These are phyloP conservation scores for Sinopyrophorus schimmeli DNA, from an alignment of 2,888 invertebrate genomes.

Conservation along the genomic window DNA sequence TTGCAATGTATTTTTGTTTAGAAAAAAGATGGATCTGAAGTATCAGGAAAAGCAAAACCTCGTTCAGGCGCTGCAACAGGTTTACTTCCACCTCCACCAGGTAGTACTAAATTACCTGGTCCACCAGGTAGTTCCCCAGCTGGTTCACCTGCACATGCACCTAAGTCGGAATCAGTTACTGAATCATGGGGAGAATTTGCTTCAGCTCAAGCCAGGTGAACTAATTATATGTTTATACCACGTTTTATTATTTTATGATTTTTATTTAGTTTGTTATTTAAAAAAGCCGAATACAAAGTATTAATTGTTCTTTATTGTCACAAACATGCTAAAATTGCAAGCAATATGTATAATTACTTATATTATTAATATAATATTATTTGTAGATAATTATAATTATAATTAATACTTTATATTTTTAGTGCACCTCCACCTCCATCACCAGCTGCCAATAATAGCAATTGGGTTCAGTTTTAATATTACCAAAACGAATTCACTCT, in stretches of 20 bases:
- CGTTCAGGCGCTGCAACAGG: constrained; percentile 57
- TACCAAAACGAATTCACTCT: constrained; percentile 2
- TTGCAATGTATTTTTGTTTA: constrained; percentile 47
- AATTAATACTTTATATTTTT: constrained; percentile 28
- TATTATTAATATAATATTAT: background rate
- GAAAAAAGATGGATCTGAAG: constrained; percentile 89
- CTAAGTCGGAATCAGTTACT: constrained; percentile 53
- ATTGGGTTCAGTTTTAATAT: constrained; percentile 54
- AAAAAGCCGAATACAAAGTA: background rate
- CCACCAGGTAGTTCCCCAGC: constrained; percentile 82
- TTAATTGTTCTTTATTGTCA: too few species aligned
- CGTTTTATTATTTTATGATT: background rate
- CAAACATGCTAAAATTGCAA: background rate
- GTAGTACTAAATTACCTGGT: constrained; percentile 75
- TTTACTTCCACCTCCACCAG: constrained; percentile 82
- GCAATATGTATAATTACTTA: background rate
- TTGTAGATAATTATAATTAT: background rate
- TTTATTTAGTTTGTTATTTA: background rate
- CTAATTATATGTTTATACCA: background rate
- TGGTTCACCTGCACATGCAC: constrained; percentile 65
- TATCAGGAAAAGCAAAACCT: constrained; percentile 65
- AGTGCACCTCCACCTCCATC: constrained; percentile 43
- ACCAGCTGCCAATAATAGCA: constrained; percentile 47
- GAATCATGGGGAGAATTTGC: constrained; percentile 83
- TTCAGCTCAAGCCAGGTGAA: constrained; percentile 58